These are phyloP conservation scores for Elachura formosa DNA, from an alignment of 2,113 vertebrate species.

Conservation along the genomic window DNA sequence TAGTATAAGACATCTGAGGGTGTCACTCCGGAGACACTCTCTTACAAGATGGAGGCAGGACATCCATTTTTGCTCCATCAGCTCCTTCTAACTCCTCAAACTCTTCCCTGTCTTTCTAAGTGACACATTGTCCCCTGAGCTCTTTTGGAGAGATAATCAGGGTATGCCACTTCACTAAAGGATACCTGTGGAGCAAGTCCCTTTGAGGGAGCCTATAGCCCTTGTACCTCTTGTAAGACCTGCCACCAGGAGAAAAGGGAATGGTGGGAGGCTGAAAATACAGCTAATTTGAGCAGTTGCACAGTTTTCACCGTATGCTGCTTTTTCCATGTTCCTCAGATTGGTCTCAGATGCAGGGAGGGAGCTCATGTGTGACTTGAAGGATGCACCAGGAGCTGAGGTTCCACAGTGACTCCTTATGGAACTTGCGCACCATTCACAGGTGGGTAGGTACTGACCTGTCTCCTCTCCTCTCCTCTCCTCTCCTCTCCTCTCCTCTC, in stretches of 20 bases:
- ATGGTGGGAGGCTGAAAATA: background rate
- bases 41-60: background rate
- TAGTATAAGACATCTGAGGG: background rate
- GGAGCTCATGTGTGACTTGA: accelerated
- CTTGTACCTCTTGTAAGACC: background rate
- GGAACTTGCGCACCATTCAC: background rate
- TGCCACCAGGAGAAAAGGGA: background rate
- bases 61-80: background rate
- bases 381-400: background rate
- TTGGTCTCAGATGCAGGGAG: background rate
- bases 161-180: background rate
- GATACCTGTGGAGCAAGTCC: background rate
- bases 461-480: background rate
- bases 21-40: background rate
- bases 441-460: background rate
- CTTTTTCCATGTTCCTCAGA: background rate
- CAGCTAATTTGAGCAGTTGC: background rate
- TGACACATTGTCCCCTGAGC: background rate
- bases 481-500: background rate
- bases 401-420: background rate
- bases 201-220: background rate
- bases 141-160: background rate
- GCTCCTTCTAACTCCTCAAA: background rate
- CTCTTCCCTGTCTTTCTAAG: background rate
- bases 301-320: background rate